Base-by-base conservation (phyloP, 2,113 vertebrate species). In the Prunella fulvescens region DNA sequence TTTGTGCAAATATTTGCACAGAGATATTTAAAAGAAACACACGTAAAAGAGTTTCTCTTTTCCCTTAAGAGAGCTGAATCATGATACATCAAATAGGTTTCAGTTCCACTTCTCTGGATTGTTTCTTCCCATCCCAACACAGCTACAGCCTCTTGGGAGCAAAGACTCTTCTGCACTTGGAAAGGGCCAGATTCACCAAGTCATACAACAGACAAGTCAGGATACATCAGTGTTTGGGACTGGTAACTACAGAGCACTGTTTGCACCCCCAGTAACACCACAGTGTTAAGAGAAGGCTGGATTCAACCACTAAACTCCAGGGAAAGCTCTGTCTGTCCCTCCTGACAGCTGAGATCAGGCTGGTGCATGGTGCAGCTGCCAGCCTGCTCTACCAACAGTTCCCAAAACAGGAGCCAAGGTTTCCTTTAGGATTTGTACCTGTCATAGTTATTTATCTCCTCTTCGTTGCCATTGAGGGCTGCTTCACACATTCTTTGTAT, bases 401-500 rank as follows among this genome's bases (percentile, higher is more conserved):
- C 40, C 54, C 31, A 44, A 9, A 39, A 15, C 40, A 35, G 12
- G 45, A 65, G 31, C 37, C 2, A 3, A 58, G 48, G 13, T 31
- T 80, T 42, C 51, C 83, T 37, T 12, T 24, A 47, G 71, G 40
- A 25, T 47, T n/a, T 39, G 15, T 96, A 99, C 99, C 98, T 96
- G 91, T 99, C 98, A 1, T 98, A 98, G 80, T 97, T 98, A 94
- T 98, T 98, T 79, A 98, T 96, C 89, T 99, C 99, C 15, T 98
- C 98, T 9, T 98, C 97, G 0, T 98, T 99, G 76, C 99, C 99
- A 11, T 99, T 99, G n/a, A 99, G 98, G 14, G 99, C 98, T 10
- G 99, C 98, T 83, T 99, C 99, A 4, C 99, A 98, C 99, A 99
- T 98, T 96, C 98, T 98, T 94, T 99, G 98, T 94, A 99, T 94